Conservation (phyloP, 2,888 invertebrate species). For the Corythucha ciliata region DNA sequence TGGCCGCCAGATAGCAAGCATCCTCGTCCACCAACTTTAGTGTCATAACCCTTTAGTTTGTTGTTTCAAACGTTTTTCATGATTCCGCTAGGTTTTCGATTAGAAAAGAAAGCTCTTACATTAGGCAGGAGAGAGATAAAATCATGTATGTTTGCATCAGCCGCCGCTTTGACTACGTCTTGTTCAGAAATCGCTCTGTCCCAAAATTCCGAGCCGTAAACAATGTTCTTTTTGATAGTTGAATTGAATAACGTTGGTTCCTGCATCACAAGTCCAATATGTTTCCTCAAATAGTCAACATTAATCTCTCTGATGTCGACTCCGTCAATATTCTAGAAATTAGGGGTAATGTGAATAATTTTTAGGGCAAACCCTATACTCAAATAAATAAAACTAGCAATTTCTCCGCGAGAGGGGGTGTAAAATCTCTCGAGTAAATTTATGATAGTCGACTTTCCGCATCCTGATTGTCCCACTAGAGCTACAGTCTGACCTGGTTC, state of each 20-base stretch:
- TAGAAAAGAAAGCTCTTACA: too few relatives aligned
- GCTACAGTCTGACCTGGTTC: constrained; percentile 61
- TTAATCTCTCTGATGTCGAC: constrained; percentile 48
- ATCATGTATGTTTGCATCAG: constrained; percentile 47
- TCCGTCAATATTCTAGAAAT: constrained; percentile 34
- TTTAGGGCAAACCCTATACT: too few relatives aligned
- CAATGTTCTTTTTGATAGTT: constrained; percentile 51
- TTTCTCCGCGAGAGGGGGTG: constrained; percentile 57
- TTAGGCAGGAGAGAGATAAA: constrained; percentile 46
- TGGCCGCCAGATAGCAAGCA: too few relatives aligned
- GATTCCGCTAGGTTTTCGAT: too few relatives aligned
- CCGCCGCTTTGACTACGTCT: constrained; percentile 43
- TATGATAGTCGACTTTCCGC: constrained; percentile 81
- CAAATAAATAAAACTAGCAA: constrained; percentile 45
- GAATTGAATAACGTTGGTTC: constrained; percentile 52
- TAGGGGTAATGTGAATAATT: neutral
- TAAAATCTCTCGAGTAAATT: constrained; percentile 77
- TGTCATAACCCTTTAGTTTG: too few relatives aligned
- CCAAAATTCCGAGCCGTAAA: constrained; percentile 48
- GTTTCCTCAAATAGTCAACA: constrained; percentile 56
- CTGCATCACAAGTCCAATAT: constrained; percentile 68
- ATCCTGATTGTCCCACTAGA: constrained; percentile 73
- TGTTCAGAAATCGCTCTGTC: constrained; percentile 11
- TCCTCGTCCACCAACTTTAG: too few relatives aligned
- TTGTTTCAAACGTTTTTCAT: too few relatives aligned